Percentiles rank a stretch among this genome's conserved stretches.
Conservation (phyloP, 1,140 invertebrate species). For the Stegodyphus dumicola region DNA sequence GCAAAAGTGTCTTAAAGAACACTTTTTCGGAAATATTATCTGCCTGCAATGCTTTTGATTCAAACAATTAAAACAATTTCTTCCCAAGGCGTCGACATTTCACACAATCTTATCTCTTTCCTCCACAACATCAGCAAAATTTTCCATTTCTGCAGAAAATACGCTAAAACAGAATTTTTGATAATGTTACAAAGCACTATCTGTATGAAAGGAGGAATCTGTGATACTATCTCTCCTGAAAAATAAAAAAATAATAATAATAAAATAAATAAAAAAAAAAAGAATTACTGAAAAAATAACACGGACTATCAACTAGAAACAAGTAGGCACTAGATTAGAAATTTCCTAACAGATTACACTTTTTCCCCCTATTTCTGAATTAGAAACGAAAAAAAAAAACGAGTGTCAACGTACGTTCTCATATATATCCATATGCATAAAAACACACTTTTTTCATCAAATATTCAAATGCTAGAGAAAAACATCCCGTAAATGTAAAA, state of each 20-base stretch:
- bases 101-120: too few species aligned
- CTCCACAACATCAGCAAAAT: too few species aligned
- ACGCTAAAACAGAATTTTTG: constrained; percentile 41
- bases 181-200: constrained; percentile 9
- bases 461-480: constrained; percentile 43
- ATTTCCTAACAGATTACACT: constrained; percentile 44
- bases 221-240: constrained; percentile 31
- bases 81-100: too few species aligned
- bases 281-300: too few species aligned
- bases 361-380: neutral
- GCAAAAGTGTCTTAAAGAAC: too few species aligned
- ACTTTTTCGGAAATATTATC: too few species aligned
- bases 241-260: too few species aligned
- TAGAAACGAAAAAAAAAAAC: neutral
- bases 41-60: too few species aligned
- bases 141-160: neutral
- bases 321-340: constrained; percentile 14
- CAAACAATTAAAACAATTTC: too few species aligned
- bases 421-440: constrained; percentile 14
- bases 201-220: constrained; percentile 1
- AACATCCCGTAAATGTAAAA: constrained; percentile 8
- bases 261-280: too few species aligned
- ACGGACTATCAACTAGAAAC: constrained; percentile 26
- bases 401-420: neutral
- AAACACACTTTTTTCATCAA: constrained; percentile 31